Percentiles rank a stretch among this genome's conserved stretches.
These are phyloP conservation scores for Mustela erminea DNA, from an alignment of 2,797 vertebrate species.

Conservation along the genomic window DNA sequence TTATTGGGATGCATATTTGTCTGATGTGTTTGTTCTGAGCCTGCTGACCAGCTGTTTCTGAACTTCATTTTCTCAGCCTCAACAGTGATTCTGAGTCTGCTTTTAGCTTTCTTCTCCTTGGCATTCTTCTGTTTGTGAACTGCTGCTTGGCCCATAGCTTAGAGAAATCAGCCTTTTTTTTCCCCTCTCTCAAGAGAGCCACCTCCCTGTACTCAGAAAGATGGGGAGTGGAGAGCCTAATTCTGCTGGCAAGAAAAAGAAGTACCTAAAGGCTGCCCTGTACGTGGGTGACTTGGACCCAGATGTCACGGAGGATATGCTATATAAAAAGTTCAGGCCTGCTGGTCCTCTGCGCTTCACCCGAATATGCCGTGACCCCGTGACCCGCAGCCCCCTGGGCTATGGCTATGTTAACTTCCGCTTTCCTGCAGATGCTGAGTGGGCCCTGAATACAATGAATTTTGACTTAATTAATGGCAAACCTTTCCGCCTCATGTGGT, in stretches of 20 bases:
- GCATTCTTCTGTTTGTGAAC: constrained; percentile 61
- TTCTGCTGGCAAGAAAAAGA: constrained; percentile 91
- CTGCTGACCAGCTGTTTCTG: constrained; percentile 78
- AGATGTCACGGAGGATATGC: constrained; percentile 98
- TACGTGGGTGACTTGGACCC: constrained; percentile 98
- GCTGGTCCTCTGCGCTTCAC: constrained; percentile 98
- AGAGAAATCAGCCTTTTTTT: constrained; percentile 58
- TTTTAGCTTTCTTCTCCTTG: constrained; percentile 20
- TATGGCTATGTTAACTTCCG: constrained; percentile 99
- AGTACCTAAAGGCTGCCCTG: constrained; percentile 98
- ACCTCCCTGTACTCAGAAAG: constrained; percentile 55
- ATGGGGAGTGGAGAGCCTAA: constrained; percentile 90
- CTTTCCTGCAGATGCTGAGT: constrained; percentile 91
- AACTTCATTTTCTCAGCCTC: constrained; percentile 74
- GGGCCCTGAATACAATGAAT: constrained; percentile 99
- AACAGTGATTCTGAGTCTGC: constrained; percentile 62
- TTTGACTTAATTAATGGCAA: constrained; percentile 99
- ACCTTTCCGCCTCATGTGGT: constrained; percentile 99
- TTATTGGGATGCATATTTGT: constrained; percentile 64
- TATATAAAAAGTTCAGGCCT: constrained; percentile 99
- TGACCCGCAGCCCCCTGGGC: constrained; percentile 95
- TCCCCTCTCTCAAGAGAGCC: neutral
- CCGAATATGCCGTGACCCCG: constrained; percentile 97
- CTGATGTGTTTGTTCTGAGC: constrained; percentile 63
- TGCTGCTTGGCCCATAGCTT: constrained; percentile 73